These are phyloP conservation scores for Aplocera efformata DNA, from an alignment of 2,888 invertebrate genomes.

Conservation along the genomic window DNA sequence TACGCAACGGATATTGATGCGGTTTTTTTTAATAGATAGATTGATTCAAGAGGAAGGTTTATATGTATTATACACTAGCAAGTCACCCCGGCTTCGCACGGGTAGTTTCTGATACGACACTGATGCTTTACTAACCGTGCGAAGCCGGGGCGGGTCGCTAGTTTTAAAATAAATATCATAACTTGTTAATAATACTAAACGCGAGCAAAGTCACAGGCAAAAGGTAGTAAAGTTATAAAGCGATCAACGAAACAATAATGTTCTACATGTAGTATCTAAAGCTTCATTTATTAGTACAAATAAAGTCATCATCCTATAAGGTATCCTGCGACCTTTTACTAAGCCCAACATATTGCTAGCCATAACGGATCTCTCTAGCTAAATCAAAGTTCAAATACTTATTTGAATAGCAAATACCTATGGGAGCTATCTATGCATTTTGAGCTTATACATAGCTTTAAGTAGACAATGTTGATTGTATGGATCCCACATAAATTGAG, in stretches of 20 bases:
- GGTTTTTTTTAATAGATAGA: no score
- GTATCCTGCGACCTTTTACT: conserved; percentile 18
- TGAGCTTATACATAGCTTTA: conserved; percentile 1
- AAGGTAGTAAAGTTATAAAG: no score
- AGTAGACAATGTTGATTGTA: conserved; percentile 44
- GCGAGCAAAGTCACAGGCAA: no score
- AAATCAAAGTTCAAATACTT: conserved; percentile 33
- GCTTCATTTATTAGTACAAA: conserved; percentile 11
- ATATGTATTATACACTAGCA: no score
- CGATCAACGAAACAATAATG: not conserved
- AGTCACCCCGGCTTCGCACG: no score
- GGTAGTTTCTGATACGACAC: no score
- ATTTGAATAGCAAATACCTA: conserved; percentile 40
- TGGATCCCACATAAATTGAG: conserved; percentile 37
- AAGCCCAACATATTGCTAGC: conserved; percentile 16
- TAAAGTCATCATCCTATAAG: conserved; percentile 19
- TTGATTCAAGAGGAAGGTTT: no score
- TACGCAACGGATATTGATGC: no score
- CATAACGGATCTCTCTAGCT: conserved; percentile 23
- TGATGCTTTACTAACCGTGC: no score
- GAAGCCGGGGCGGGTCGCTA: no score
- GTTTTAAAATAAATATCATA: no score
- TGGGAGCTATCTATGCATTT: conserved; percentile 19
- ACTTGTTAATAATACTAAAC: no score
- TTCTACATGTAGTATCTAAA: conserved; percentile 2